Base-by-base conservation (phyloP, 2,113 vertebrate genomes). In the Hydropotes inermis region DNA sequence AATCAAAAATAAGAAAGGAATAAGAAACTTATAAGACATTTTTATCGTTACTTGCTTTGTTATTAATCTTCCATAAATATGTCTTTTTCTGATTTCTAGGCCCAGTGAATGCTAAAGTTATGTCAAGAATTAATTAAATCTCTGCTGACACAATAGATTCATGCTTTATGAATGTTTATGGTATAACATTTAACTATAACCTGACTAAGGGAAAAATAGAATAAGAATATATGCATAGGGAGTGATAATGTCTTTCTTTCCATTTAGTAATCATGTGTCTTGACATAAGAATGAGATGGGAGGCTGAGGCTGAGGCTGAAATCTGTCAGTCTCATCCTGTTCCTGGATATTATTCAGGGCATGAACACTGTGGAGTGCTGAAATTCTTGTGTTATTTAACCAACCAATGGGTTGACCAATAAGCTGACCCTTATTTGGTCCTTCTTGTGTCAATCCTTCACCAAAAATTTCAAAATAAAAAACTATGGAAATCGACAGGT, bases 311-410 rank as follows among this genome's bases (percentile, higher is more conserved):
- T 2, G 52, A 85, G 47, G 28, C 47, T 43, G n/a, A 17, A 17
- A 64, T 43, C 55, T 36, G 27, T 85, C 25, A 39, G 15, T 16
- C 12, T 94, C 61, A 47, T 30, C 43, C 27, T 9, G 30, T 25
- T 54, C 30, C 57, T 7, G 33, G 19, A 3, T 30, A 7, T 19
- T 33, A 11, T 36, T 39, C n/a, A 27, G 2, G 27, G 57, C 30
- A 9, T 1, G 8, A 52, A n/a, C 45, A n/a, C 8, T 7, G 9
- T 2, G 50, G 13, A 0, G 7, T 17, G 43, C 28, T 7, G 11
- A 76, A 17, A 52, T 23, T 10, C 54, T 28, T 17, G 1, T 39
- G 7, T 33, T 57, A 11, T 30, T 28, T 85, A 36, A 1, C 5
- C 25, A 84, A 4, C 23, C 16, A 27, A 12, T 6, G 4, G 2